Conservation (phyloP, 2,797 vertebrate genomes). For the Hozukius guyotensis region DNA sequence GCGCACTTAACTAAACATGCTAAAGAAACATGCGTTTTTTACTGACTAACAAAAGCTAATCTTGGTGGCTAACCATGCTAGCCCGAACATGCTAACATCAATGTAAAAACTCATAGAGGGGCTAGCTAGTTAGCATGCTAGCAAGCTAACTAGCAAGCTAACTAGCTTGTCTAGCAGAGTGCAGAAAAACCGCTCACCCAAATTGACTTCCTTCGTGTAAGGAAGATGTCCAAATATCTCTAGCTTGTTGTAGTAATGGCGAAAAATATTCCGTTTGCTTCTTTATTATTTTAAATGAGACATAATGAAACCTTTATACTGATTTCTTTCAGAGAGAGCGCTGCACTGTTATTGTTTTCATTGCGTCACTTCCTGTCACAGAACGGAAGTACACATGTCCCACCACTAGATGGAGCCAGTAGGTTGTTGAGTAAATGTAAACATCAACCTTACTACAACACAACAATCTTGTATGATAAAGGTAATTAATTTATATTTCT, state of each 20-base stretch:
- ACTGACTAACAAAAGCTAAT: neutral
- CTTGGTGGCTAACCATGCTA: conserved; percentile 14
- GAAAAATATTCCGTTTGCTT: neutral
- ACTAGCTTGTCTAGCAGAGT: neutral
- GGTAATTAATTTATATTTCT: too few relatives aligned
- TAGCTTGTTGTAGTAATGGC: accelerated
- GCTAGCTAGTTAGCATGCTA: conserved; percentile 15
- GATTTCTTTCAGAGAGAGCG: neutral
- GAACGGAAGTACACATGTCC: accelerated
- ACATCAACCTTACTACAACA: neutral
- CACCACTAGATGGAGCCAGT: conserved; percentile 43
- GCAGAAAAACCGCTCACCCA: conserved; percentile 6
- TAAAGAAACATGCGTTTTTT: neutral
- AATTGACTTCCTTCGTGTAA: neutral
- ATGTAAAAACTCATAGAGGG: too few relatives aligned
- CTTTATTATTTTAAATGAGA: conserved; percentile 11
- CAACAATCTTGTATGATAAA: neutral
- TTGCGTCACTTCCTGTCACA: conserved; percentile 55
- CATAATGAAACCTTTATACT: conserved; percentile 14
- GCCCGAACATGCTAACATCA: neutral
- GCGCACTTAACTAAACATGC: neutral
- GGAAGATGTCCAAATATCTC: neutral
- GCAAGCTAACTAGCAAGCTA: neutral
- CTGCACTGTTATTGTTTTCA: neutral
- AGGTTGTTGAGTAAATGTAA: neutral